Base-by-base conservation (phyloP, 2,797 vertebrate species). In the Lacerta viridis region DNA sequence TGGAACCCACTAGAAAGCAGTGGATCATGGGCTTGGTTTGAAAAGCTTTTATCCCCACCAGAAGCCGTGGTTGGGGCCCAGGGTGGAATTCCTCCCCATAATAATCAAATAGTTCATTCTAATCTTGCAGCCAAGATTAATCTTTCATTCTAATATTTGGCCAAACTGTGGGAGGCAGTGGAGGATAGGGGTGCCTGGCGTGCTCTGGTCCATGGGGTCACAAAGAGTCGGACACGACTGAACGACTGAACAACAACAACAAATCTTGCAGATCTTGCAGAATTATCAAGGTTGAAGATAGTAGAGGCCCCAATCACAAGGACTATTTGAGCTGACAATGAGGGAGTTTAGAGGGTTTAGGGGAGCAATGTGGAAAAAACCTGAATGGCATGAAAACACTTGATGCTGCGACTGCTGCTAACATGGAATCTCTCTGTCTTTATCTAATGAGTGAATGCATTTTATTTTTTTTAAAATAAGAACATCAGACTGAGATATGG, bases 401-500 rank as follows among this genome's bases (percentile, higher is more conserved):
- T 72, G 29, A 23, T 10, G 33, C 27, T 17, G 2, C 8, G 55
- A 15, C 27, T 55, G 29, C 17, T 55, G 77, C 77, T 55, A 79
- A 81, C 9, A 46, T 46, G 50, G 66, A 41, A 46, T 2, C 1
- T 23, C 41, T 83, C n/a, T 84, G 10, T 46, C 39, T n/a, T 74
- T 23, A 39, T 39, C 50, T 72, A 59, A 72, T 39, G 78, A 76
- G 1, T 85, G 59, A 85, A 76, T 85, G 85, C 33, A 55, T 10
- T n/a, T 76, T 69, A 36, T 79, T 10, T n/a, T 76, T 69, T 46
- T 79, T 41, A 33, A 25, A 55, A 68, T 76, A 85, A 80, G 27
- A 68, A 82, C 20, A 41, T 77, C 84, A 82, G 33, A 86, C 81
- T 86, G 71, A 85, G 33, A 39, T 55, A 76, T 59, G 64, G n/a